Evolutionary conservation across 2,888 invertebrate genomes (phyloP), one percentile per base, ranked within the genome.

Genomic region (Cerceris rybyensis): DNA sequence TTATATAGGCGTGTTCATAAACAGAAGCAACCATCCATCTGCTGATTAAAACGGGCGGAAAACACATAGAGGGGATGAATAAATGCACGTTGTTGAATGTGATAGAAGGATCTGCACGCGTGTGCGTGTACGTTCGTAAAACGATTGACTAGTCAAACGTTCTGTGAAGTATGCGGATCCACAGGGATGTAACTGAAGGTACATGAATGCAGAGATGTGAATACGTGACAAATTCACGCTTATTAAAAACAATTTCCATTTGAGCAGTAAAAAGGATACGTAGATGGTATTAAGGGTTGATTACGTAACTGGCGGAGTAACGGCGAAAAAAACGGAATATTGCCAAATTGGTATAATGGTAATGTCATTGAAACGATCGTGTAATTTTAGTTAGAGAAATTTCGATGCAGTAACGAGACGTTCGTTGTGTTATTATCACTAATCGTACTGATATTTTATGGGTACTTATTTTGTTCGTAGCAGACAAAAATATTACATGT

Each of bases 11-110:
- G 52, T 17, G 63, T 52, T 65, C 78, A 77, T 72, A 78, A 78
- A 77, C 72, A 77, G 77, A 65, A 55, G 67, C 77, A 77, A 78
- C 78, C 77, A 77, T 72, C 77, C 78, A 72, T 78, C 67, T 64
- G 59, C 77, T 77, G 78, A 78, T 78, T 78, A 77, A 77, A 78
- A 78, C 72, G 66, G 71, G 57, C 57, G 66, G 61, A 77, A 28
- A 70, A 75, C 70, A 61, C 61, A 60, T 70, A 70, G 43, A 71
- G 71, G 70, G 69, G 76, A 55, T 72, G 79, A 78, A 70, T 75
- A 75, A 81, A 65, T 70, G 68, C 28, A 28, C 28, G 28, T 28
- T 28, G 28, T 28, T 28, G 28, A 28, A 28, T 28, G 28, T 28
- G 28, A 28, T 28, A 28, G 28, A 28, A 55, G 49, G 49, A 16